Base-by-base conservation (phyloP, 1,140 invertebrate species). In the Brachionus sp. region DNA sequence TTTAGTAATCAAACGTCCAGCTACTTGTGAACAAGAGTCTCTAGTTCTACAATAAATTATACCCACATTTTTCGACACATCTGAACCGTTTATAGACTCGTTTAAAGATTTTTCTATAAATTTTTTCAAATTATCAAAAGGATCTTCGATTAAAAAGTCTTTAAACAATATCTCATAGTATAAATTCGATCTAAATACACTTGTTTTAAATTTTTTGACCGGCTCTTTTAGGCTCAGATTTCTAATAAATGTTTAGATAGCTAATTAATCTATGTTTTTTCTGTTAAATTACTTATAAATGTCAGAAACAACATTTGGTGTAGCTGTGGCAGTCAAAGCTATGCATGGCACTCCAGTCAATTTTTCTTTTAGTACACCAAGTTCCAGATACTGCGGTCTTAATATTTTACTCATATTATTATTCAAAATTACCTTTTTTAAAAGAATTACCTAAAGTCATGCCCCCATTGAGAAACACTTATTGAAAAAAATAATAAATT, bases 291-390 rank as follows among this genome's bases (percentile, higher is more conserved):
- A 64, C 37, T 77, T 77, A 12, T 53, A 64, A 46, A 84, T 84
- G 46, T 84, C 83, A n/a, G 46, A 12, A 12, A 44, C 66, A 9
- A 84, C 83, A 66, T 33, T 25, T 29, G 70, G 35, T 29, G 91
- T 92, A 7, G 93, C 93, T 0, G 97, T 99, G 4, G 97, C 97
- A 23, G 97, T 99, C n/a, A 98, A 87, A 0, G 95, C 96, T 25
- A 89, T 85, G 23, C 80, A 82, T 33, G 80, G 80, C 7, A 82
- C 62, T 13, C 13, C 57, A 42, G 13, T 53, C n/a, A 82, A 19
- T 44, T 82, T 66, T 66, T 82, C 62, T 35, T 82, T 66, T 70
- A 82, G 16, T 9, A 2, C n/a, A n/a, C 80, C 80, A 25, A 82
- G 39, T 37, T 82, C 19, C 16, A 82, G 37, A 82, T 82, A 82